phyloP scores from a whole-genome alignment of 2,888 invertebrate species.

The Amiota minor region DNA sequence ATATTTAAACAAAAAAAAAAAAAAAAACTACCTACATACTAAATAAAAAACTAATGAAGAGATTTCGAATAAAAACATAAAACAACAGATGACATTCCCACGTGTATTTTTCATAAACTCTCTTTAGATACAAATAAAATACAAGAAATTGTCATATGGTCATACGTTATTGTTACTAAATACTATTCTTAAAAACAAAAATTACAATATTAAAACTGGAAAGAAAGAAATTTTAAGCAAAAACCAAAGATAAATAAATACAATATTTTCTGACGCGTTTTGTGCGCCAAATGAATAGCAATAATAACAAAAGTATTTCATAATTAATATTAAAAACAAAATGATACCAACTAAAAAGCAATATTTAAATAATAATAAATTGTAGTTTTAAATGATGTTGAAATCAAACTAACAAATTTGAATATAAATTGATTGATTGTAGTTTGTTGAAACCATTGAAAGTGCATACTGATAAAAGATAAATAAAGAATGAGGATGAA shows the following conservation, averaged over 20 bases:
- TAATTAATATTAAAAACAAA: slow-evolving; percentile 39
- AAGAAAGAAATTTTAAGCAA: slow-evolving; percentile 29
- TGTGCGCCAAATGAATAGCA: background rate
- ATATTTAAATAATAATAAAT: background rate
- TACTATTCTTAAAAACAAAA: background rate
- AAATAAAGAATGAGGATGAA: background rate
- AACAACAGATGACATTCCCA: slow-evolving; percentile 18
- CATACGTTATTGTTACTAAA: no score
- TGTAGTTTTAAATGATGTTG: slow-evolving; percentile 24
- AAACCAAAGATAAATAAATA: slow-evolving; percentile 25
- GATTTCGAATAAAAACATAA: slow-evolving; percentile 22
- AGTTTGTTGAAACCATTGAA: background rate
- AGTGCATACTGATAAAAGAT: background rate
- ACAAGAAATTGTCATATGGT: background rate
- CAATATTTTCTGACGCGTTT: background rate
- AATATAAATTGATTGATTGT: slow-evolving; percentile 19
- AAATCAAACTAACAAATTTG: slow-evolving; percentile 26
- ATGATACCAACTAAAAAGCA: slow-evolving; percentile 33
- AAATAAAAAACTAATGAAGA: slow-evolving; percentile 39
- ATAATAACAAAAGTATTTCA: slow-evolving; percentile 24
- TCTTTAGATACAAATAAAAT: slow-evolving; percentile 36
- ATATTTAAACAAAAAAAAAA: slow-evolving; percentile 2
- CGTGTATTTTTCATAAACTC: slow-evolving; percentile 30
- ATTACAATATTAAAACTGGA: slow-evolving; percentile 28
- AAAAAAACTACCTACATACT: slow-evolving; percentile 26